Conservation (phyloP, 1,140 invertebrate species). For the Diuraphis noxia region DNA sequence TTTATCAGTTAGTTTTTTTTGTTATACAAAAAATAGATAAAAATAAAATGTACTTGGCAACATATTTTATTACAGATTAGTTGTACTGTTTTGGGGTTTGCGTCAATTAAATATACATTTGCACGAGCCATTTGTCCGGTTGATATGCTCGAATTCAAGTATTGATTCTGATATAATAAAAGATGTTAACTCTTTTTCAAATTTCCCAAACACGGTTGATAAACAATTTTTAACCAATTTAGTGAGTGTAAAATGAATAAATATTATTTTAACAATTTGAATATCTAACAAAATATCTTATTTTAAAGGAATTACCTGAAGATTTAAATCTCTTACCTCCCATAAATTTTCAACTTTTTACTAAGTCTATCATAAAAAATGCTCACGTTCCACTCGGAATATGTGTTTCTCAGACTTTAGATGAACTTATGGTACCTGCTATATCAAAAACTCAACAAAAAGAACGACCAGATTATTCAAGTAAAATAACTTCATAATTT, state of each 20-base stretch:
- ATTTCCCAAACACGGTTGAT: background rate
- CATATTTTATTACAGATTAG: conserved; percentile 28
- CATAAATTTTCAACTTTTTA: conserved; percentile 28
- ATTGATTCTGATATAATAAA: conserved; percentile 23
- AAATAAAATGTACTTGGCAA: background rate
- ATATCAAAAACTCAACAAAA: background rate
- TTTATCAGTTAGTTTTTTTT: conserved; percentile 4
- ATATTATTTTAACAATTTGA: background rate
- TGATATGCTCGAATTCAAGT: background rate
- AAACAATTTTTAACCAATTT: background rate
- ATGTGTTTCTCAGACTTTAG: background rate
- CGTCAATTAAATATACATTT: background rate
- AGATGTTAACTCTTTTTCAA: background rate
- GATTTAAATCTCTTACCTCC: conserved; percentile 12
- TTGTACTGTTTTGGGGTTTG: conserved; percentile 51
- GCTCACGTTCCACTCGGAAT: background rate
- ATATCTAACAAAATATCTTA: background rate
- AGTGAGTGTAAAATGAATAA: background rate
- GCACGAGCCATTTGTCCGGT: background rate
- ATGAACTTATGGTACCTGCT: background rate
- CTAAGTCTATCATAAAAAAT: background rate
- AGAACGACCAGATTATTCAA: background rate
- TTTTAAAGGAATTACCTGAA: conserved; percentile 29
- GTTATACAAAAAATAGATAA: background rate
- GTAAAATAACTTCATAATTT: background rate